Percentiles rank a stretch among this genome's conserved stretches.
phyloP scores from a whole-genome alignment of 2,888 invertebrate species.

The Megaustenia siamemsis region DNA sequence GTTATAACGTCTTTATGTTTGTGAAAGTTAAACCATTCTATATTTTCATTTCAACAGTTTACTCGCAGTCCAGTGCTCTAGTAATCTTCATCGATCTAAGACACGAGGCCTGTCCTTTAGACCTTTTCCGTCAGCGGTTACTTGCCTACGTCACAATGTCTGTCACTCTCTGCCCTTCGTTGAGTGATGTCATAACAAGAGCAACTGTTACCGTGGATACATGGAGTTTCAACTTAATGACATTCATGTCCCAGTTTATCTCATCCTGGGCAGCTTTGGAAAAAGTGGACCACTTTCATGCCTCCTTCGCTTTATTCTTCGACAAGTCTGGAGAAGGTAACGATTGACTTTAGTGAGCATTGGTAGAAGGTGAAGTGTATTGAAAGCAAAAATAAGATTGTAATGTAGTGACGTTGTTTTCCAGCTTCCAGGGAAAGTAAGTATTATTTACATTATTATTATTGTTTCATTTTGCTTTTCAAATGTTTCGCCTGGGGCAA shows the following conservation, averaged over 20 bases:
- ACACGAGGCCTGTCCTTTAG: constrained; percentile 51
- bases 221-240: constrained; percentile 46
- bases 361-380: neutral
- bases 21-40: too few relatives aligned
- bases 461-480: too few relatives aligned
- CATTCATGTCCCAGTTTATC: constrained; percentile 46
- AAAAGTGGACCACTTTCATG: neutral
- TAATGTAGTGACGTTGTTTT: too few relatives aligned
- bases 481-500: too few relatives aligned
- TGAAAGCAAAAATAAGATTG: too few relatives aligned
- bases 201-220: constrained; percentile 41
- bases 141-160: constrained; percentile 53
- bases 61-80: constrained; percentile 14
- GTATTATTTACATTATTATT: too few relatives aligned
- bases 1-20: too few relatives aligned
- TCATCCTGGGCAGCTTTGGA: neutral
- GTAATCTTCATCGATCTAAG: constrained; percentile 49
- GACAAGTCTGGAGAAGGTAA: constrained; percentile 56
- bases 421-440: too few relatives aligned
- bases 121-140: constrained; percentile 43
- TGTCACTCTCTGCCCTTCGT: constrained; percentile 21
- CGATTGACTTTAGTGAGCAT: neutral
- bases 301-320: constrained; percentile 52
- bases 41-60: too few relatives aligned
- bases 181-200: constrained; percentile 9